Percentiles rank a stretch among this genome's conserved stretches.
These are phyloP conservation scores for Vidua chalybeata DNA, from an alignment of 2,113 vertebrate genomes.

Conservation along the genomic window DNA sequence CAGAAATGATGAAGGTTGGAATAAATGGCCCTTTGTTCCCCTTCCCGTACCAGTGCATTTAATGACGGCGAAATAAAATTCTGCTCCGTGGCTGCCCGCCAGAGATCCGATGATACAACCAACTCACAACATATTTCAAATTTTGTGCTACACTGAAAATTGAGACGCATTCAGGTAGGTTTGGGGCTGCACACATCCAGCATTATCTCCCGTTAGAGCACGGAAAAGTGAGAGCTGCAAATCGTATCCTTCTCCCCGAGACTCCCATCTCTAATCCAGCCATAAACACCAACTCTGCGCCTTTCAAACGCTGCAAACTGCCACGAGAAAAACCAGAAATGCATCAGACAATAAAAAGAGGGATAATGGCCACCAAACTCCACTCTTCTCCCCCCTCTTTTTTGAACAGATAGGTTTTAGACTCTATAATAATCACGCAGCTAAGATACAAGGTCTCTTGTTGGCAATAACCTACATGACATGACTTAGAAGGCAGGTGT, in stretches of 20 bases:
- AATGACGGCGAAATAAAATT: neutral
- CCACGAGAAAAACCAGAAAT: conserved; percentile 29
- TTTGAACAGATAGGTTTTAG: conserved; percentile 70
- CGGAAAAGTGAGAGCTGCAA: neutral
- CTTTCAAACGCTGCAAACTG: conserved; percentile 15
- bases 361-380: conserved; percentile 76
- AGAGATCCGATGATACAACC: neutral
- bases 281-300: conserved; percentile 18
- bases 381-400: conserved; percentile 61
- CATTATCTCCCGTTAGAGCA: neutral
- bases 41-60: neutral
- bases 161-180: neutral
- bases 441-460: conserved; percentile 86
- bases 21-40: conserved; percentile 10
- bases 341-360: conserved; percentile 51
- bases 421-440: conserved; percentile 75
- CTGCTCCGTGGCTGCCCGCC: neutral
- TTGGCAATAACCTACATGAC: conserved; percentile 88
- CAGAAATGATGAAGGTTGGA: conserved; percentile 4
- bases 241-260: neutral
- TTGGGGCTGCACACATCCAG: neutral
- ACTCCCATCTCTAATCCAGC: neutral
- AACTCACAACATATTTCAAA: neutral
- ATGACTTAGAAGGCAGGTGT: conserved; percentile 96
- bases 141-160: neutral